Percentiles rank a stretch among this genome's conserved stretches.
phyloP scores from a whole-genome alignment of 2,113 vertebrate species.

The Dipodomys merriami region DNA sequence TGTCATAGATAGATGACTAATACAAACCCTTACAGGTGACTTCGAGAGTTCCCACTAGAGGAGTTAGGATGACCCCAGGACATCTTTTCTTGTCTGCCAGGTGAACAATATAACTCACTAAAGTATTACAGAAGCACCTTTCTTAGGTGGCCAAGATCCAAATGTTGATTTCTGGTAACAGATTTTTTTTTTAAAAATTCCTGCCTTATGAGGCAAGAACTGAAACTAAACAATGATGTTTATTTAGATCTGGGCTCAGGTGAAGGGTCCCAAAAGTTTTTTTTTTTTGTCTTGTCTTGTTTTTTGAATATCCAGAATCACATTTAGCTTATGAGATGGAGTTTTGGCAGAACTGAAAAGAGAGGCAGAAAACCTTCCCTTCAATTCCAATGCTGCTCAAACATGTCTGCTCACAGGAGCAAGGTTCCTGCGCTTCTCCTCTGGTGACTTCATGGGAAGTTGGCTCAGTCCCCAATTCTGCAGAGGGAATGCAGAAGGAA shows the following conservation, averaged over 20 bases:
- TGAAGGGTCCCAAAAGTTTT: not conserved
- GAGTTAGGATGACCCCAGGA: not conserved
- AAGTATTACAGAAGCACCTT: not conserved
- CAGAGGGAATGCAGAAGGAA: slow-evolving; percentile 69
- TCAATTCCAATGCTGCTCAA: not conserved
- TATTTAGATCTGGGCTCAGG: not conserved
- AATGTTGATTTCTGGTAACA: slow-evolving; percentile 16
- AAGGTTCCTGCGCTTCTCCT: slow-evolving; percentile 32
- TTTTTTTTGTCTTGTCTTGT: too few relatives aligned
- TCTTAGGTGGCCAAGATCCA: slow-evolving; percentile 4
- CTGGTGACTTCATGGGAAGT: slow-evolving; percentile 68
- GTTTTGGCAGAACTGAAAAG: not conserved
- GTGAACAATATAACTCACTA: not conserved
- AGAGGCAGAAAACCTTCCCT: not conserved
- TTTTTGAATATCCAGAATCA: not conserved
- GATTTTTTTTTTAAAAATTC: not conserved
- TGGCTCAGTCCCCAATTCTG: slow-evolving; percentile 70
- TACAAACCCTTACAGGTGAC: too few relatives aligned
- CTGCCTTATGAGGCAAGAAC: not conserved
- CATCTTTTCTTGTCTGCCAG: slow-evolving; percentile 20
- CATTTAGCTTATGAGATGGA: not conserved
- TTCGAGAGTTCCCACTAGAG: not conserved
- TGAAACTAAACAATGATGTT: not conserved
- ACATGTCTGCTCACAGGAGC: slow-evolving; percentile 12
- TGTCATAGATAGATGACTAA: not conserved